Evolutionary conservation across 2,888 invertebrate species (phyloP).

Genomic region (Xestoiulus laeticollis): DNA sequence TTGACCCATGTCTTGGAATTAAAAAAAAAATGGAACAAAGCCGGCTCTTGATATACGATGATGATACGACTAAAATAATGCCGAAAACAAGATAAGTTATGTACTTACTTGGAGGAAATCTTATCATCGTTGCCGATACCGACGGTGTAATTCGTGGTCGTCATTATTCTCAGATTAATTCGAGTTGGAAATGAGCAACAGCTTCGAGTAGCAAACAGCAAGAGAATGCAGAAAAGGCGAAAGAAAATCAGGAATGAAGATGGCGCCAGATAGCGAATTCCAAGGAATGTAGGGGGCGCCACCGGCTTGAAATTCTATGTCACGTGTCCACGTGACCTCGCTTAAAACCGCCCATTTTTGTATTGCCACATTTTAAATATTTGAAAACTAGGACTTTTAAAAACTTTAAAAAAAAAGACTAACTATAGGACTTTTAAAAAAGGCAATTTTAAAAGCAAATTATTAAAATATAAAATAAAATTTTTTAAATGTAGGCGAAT

Average conservation of each 20-base stretch:
- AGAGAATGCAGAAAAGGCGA: neutral
- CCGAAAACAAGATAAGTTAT: neutral
- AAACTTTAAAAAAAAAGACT: too few relatives aligned
- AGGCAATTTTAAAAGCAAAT: too few relatives aligned
- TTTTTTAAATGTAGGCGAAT: too few relatives aligned
- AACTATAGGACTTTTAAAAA: too few relatives aligned
- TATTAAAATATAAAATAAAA: too few relatives aligned
- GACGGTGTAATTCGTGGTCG: slow-evolving; percentile 47
- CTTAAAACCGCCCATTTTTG: neutral
- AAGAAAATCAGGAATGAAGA: neutral
- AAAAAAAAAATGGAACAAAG: slow-evolving; percentile 14
- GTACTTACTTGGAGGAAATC: slow-evolving; percentile 50
- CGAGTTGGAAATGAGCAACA: neutral
- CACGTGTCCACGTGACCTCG: neutral
- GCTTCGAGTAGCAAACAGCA: neutral
- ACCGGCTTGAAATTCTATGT: neutral
- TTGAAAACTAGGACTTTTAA: too few relatives aligned
- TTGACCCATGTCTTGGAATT: neutral
- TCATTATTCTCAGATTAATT: neutral
- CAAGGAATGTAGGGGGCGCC: neutral
- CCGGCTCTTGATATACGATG: neutral
- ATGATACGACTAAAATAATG: neutral
- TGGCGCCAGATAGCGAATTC: neutral
- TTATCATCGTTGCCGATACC: slow-evolving; percentile 44
- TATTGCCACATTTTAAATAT: neutral